phyloP scores from a whole-genome alignment of 2,113 vertebrate species.

The Sus scrofa region T2T-Sscrofa CM001155.3:1398001-1398500 shows the following conservation, averaged over 20 bases:
- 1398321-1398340: not conserved
- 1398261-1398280: rapidly evolving
- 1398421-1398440: not conserved
- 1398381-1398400: not conserved
- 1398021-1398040: not conserved
- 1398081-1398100: not conserved
- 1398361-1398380: not conserved
- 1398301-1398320: not conserved
- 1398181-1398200: not conserved
- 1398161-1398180: rapidly evolving
- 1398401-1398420: not conserved
- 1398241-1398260: not conserved
- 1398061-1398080: not conserved
- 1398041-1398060: not conserved
- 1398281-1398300: not conserved
- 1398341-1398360: not conserved
- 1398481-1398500: not conserved
- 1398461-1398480: not conserved
- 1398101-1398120: not conserved
- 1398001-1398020: constrained; percentile 29
- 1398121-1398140: not conserved
- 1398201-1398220: not conserved
- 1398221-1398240: not conserved
- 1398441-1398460: constrained; percentile 6
- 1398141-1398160: not conserved